Evolutionary conservation across 2,113 vertebrate species (phyloP).

Genomic region (Etheostoma spectabile): DNA sequence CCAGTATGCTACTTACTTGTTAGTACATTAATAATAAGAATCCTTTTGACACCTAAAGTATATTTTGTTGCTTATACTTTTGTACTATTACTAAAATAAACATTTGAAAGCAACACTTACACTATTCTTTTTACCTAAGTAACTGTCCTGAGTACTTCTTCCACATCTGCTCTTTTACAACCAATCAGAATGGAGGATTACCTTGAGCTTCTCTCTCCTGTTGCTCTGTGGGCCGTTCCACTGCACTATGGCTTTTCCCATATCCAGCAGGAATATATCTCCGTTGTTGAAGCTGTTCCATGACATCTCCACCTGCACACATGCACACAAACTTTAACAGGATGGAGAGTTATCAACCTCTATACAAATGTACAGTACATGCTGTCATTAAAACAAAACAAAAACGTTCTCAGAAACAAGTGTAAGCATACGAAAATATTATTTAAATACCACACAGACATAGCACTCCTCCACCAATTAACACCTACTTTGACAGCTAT

Average conservation of each 20-base stretch:
- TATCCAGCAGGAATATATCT: slow-evolving; percentile 91
- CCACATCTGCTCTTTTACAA: background rate
- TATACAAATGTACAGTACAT: background rate
- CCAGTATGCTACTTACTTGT: too few relatives aligned
- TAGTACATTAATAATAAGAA: too few relatives aligned
- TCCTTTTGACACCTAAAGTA: too few relatives aligned
- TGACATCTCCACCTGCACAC: slow-evolving; percentile 87
- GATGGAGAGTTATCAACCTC: background rate
- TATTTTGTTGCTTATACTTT: too few relatives aligned
- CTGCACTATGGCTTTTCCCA: slow-evolving; percentile 92
- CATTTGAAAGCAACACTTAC: too few relatives aligned
- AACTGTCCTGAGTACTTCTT: too few relatives aligned
- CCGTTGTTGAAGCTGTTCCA: slow-evolving; percentile 93
- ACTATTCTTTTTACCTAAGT: too few relatives aligned
- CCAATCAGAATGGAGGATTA: slow-evolving; percentile 42
- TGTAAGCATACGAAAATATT: background rate
- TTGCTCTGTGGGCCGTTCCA: slow-evolving; percentile 93
- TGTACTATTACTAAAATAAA: too few relatives aligned
- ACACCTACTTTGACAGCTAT: slow-evolving; percentile 38
- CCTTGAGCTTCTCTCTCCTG: slow-evolving; percentile 90
- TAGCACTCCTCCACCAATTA: slow-evolving; percentile 11
- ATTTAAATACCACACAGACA: slow-evolving; percentile 22
- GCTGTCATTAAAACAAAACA: background rate
- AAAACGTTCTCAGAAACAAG: background rate
- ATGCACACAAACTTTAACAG: slow-evolving; percentile 1